Evolutionary conservation across 2,797 vertebrate genomes (phyloP).

Genomic region (Anguilla anguilla): DNA sequence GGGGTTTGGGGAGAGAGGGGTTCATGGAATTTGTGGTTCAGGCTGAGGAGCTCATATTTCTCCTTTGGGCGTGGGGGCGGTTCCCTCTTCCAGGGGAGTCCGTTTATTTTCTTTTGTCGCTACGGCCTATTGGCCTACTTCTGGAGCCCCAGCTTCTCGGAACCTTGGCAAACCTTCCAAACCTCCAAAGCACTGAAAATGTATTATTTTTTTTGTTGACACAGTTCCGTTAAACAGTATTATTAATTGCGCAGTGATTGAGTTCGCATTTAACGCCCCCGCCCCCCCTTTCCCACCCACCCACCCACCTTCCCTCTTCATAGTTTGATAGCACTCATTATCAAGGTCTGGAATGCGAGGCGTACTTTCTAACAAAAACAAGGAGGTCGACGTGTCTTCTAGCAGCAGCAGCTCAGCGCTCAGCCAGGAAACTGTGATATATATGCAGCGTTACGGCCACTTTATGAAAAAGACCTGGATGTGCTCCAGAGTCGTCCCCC

Average conservation of each 20-base stretch:
- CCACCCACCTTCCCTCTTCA: neutral
- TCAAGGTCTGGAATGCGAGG: neutral
- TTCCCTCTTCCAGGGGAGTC: neutral
- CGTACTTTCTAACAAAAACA: neutral
- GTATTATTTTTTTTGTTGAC: conserved; percentile 16
- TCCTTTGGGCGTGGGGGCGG: neutral
- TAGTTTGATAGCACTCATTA: conserved; percentile 14
- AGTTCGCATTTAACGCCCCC: neutral
- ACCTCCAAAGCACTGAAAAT: neutral
- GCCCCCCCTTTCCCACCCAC: neutral
- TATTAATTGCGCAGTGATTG: conserved; percentile 18
- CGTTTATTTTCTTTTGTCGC: conserved; percentile 25
- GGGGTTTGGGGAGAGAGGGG: neutral
- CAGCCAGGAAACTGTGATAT: conserved; percentile 23
- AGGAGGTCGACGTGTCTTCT: neutral
- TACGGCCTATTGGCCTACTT: conserved; percentile 22
- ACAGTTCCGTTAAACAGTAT: conserved; percentile 25
- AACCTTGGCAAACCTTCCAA: conserved; percentile 14
- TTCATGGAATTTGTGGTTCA: neutral
- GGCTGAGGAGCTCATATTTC: neutral
- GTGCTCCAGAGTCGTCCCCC: neutral
- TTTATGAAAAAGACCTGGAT: conserved; percentile 41
- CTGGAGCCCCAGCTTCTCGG: conserved; percentile 5
- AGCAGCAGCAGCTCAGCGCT: neutral
- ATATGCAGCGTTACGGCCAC: conserved; percentile 37